These are phyloP conservation scores for Lumbricus terrestris DNA, from an alignment of 2,888 invertebrate genomes.

Conservation along the genomic window DNA sequence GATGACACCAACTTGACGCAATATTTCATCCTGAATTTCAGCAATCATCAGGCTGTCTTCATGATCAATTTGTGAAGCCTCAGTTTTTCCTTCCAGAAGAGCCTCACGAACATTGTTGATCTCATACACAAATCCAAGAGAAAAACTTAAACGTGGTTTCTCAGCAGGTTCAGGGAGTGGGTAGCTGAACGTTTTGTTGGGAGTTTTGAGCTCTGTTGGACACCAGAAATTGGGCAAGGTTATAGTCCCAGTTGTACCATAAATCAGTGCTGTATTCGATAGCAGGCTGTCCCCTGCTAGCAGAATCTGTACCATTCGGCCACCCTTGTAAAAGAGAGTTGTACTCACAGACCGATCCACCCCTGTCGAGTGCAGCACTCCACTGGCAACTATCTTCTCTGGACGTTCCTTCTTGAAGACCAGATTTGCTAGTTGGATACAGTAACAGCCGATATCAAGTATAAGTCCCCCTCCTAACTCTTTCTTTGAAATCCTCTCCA, in stretches of 20 bases:
- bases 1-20: conserved; percentile 27
- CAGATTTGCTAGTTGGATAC: conserved; percentile 46
- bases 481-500: conserved; percentile 70
- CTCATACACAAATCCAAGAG: conserved; percentile 29
- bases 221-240: conserved; percentile 31
- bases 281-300: neutral
- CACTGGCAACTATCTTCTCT: conserved; percentile 68
- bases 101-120: conserved; percentile 21
- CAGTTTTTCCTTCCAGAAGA: conserved; percentile 27
- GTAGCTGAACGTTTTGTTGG: conserved; percentile 13
- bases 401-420: conserved; percentile 71
- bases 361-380: conserved; percentile 70
- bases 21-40: conserved; percentile 30
- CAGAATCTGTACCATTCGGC: conserved; percentile 19
- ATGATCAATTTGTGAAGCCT: conserved; percentile 26
- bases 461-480: conserved; percentile 70
- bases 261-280: conserved; percentile 22
- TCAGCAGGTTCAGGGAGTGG: conserved; percentile 18
- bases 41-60: conserved; percentile 22
- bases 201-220: conserved; percentile 25
- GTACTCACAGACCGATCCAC: conserved; percentile 21
- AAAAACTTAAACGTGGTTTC: neutral
- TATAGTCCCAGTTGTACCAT: conserved; percentile 26
- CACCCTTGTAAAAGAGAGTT: conserved; percentile 23
- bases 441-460: conserved; percentile 51